Percentiles rank a stretch among this genome's conserved stretches.
These are phyloP conservation scores for Sander lucioperca DNA, from an alignment of 2,113 vertebrate species.

Conservation along the genomic window DNA sequence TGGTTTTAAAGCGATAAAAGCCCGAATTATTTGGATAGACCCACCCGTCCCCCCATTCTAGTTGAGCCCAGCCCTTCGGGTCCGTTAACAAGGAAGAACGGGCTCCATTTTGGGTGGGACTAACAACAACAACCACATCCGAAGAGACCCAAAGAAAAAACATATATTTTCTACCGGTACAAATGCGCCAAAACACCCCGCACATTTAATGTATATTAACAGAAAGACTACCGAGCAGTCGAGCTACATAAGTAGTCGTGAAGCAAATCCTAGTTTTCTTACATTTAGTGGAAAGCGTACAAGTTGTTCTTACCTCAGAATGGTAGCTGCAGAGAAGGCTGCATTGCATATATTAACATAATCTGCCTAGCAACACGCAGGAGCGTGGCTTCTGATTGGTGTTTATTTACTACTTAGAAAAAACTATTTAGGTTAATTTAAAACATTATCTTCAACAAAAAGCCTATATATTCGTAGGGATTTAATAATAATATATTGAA, in stretches of 20 bases:
- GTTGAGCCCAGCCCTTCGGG: conserved; percentile 84
- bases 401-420: background rate
- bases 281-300: conserved; percentile 81
- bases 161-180: conserved; percentile 33
- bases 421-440: background rate
- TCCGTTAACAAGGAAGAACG: conserved; percentile 83
- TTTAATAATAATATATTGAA: no score
- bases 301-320: conserved; percentile 93
- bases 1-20: conserved; percentile 11
- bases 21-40: conserved; percentile 56
- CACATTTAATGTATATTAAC: conserved; percentile 43
- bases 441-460: background rate
- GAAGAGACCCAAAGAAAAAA: conserved; percentile 72
- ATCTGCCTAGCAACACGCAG: conserved; percentile 88
- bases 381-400: conserved; percentile 75
- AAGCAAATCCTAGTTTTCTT: conserved; percentile 66
- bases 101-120: conserved; percentile 95
- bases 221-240: conserved; percentile 30
- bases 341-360: conserved; percentile 90
- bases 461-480: accelerated
- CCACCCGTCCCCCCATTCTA: conserved; percentile 82
- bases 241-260: conserved; percentile 47
- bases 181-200: conserved; percentile 3
- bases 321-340: conserved; percentile 93
- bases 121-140: conserved; percentile 85